Percentiles rank a stretch among this genome's conserved stretches.
phyloP scores from a whole-genome alignment of 1,140 invertebrate species.

The Drosophila repletoides region DNA sequence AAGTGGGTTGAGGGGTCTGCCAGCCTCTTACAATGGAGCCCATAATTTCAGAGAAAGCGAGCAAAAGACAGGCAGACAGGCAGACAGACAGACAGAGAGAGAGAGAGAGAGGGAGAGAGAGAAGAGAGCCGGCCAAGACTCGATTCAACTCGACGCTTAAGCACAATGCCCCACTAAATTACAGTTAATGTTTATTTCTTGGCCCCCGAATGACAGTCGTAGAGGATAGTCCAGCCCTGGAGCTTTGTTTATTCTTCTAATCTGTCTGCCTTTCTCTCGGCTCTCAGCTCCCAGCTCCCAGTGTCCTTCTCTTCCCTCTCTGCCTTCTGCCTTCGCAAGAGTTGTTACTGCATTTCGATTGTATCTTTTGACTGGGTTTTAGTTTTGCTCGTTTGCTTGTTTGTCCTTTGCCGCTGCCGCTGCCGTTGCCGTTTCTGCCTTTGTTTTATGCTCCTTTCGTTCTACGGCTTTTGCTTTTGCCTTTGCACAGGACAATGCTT shows the following conservation, averaged over 20 bases:
- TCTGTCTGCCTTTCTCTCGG: constrained; percentile 45
- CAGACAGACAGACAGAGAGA: no score
- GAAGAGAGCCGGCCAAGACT: no score
- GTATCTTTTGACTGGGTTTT: constrained; percentile 61
- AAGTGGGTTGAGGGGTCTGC: constrained; percentile 26
- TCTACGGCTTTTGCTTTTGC: constrained; percentile 19
- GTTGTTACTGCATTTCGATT: constrained; percentile 77
- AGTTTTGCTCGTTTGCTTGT: constrained; percentile 51
- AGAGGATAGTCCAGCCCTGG: constrained; percentile 42
- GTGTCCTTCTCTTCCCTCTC: constrained; percentile 4
- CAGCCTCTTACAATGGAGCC: constrained; percentile 55
- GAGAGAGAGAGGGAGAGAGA: no score
- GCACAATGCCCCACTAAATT: constrained; percentile 80
- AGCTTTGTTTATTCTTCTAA: constrained; percentile 78
- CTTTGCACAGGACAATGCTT: constrained; percentile 68
- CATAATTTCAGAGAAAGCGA: constrained; percentile 71
- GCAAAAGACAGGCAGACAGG: no score
- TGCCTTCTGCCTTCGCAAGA: constrained; percentile 17
- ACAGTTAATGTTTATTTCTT: constrained; percentile 81
- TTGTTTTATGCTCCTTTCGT: constrained; percentile 66
- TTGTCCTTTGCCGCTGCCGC: constrained; percentile 49
- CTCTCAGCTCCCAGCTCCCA: background rate
- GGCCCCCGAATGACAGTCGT: constrained; percentile 46
- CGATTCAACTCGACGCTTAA: constrained; percentile 67
- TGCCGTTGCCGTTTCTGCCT: constrained; percentile 50